phyloP scores from a whole-genome alignment of 1,140 invertebrate species.

The Lamellibrachia luymesi region DNA sequence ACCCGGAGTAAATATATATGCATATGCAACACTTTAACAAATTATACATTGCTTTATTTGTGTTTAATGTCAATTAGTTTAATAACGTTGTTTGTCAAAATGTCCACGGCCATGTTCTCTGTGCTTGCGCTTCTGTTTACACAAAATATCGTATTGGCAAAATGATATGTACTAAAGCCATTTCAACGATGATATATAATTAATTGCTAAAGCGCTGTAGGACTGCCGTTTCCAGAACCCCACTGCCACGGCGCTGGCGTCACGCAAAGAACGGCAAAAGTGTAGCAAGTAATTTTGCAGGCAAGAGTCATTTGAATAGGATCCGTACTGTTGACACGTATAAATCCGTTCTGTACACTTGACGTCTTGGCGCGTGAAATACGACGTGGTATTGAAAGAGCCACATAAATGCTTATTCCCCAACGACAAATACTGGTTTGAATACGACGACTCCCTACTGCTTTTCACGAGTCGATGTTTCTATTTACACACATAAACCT shows the following conservation, averaged over 20 bases:
- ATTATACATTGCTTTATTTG: neutral
- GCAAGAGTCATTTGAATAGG: neutral
- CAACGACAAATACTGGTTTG: neutral
- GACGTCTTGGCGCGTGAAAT: neutral
- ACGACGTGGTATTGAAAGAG: neutral
- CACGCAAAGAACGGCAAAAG: neutral
- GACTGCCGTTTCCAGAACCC: neutral
- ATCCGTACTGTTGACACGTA: too few species aligned
- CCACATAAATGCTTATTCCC: neutral
- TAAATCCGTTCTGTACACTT: neutral
- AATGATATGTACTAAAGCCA: neutral
- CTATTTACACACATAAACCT: neutral
- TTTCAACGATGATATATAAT: neutral
- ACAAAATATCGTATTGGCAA: neutral
- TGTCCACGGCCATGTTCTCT: too few species aligned
- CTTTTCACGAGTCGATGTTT: neutral
- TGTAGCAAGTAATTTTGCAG: neutral
- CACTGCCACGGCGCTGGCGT: neutral
- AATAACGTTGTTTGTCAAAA: too few species aligned
- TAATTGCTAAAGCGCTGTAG: too few species aligned
- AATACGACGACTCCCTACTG: neutral
- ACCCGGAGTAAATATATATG: neutral
- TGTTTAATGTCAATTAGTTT: neutral
- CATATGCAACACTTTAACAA: neutral
- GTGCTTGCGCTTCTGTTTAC: too few species aligned